phyloP scores from a whole-genome alignment of 2,888 invertebrate genomes.

The Lottia scabra region DNA sequence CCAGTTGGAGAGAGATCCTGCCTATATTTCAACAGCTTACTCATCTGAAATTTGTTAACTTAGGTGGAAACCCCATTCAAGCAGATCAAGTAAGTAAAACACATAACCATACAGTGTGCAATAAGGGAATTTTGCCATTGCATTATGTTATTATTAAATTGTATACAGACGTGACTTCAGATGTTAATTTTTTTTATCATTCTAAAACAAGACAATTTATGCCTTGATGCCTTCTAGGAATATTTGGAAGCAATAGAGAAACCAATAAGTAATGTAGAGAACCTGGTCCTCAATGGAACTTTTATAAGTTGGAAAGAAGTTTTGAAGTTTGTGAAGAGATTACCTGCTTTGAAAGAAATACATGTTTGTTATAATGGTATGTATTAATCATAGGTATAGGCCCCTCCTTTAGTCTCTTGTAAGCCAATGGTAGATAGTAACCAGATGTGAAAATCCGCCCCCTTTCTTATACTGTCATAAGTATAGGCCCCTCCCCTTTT shows the following conservation, averaged over 20 bases:
- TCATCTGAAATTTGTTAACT: conserved; percentile 72
- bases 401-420: too few relatives aligned
- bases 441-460: too few relatives aligned
- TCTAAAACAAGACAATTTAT: too few relatives aligned
- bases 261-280: conserved; percentile 71
- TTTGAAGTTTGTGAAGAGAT: conserved; percentile 34
- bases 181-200: too few relatives aligned
- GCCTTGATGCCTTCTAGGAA: neutral
- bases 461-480: too few relatives aligned
- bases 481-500: too few relatives aligned
- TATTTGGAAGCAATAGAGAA: neutral
- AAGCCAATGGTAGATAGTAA: too few relatives aligned
- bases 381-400: neutral
- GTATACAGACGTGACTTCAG: too few relatives aligned
- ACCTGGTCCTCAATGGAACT: conserved; percentile 77
- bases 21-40: conserved; percentile 77
- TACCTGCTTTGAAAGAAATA: conserved; percentile 51
- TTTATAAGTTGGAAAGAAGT: conserved; percentile 81
- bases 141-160: too few relatives aligned
- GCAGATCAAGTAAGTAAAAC: conserved; percentile 37
- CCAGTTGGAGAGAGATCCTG: conserved; percentile 79
- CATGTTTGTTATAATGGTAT: conserved; percentile 60
- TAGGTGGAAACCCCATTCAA: conserved; percentile 81
- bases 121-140: too few relatives aligned
- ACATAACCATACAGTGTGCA: too few relatives aligned